phyloP scores from a whole-genome alignment of 2,888 invertebrate genomes.

The Pachydiplax longipennis region DNA sequence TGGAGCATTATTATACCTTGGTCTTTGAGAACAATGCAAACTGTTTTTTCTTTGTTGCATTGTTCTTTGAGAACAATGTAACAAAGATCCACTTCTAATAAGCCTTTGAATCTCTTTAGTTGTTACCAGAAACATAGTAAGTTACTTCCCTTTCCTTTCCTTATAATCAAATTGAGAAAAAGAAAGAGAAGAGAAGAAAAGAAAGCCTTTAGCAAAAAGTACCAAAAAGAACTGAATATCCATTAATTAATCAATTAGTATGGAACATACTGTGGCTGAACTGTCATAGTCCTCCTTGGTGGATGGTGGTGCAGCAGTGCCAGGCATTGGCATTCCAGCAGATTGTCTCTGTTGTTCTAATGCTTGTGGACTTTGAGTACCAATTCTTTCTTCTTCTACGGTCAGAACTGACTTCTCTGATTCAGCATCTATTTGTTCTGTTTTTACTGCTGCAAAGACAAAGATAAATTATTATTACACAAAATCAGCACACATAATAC shows the following conservation, averaged over 20 bases:
- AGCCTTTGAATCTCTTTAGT: too few species aligned
- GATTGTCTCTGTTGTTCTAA: slow-evolving; percentile 12
- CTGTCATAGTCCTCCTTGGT: slow-evolving; percentile 65
- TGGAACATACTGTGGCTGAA: slow-evolving; percentile 64
- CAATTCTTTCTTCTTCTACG: slow-evolving; percentile 10
- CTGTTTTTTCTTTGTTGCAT: too few species aligned
- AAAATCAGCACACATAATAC: too few species aligned
- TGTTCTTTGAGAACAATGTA: too few species aligned
- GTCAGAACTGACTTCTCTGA: not conserved
- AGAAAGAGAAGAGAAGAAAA: not conserved
- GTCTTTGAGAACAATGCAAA: too few species aligned
- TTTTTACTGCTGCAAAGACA: not conserved
- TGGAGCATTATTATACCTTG: too few species aligned
- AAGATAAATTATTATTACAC: not conserved
- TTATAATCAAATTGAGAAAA: too few species aligned
- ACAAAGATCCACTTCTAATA: too few species aligned
- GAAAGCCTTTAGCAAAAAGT: too few species aligned
- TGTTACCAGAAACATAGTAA: too few species aligned
- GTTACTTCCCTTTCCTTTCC: not conserved
- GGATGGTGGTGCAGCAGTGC: slow-evolving; percentile 7
- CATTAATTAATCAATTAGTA: not conserved
- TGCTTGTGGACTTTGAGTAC: slow-evolving; percentile 18
- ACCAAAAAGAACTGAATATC: not conserved
- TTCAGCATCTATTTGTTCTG: not conserved
- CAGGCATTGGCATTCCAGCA: slow-evolving; percentile 8